Evolutionary conservation across 1,140 invertebrate species (phyloP).

Genomic region (Megalopta genalis): DNA sequence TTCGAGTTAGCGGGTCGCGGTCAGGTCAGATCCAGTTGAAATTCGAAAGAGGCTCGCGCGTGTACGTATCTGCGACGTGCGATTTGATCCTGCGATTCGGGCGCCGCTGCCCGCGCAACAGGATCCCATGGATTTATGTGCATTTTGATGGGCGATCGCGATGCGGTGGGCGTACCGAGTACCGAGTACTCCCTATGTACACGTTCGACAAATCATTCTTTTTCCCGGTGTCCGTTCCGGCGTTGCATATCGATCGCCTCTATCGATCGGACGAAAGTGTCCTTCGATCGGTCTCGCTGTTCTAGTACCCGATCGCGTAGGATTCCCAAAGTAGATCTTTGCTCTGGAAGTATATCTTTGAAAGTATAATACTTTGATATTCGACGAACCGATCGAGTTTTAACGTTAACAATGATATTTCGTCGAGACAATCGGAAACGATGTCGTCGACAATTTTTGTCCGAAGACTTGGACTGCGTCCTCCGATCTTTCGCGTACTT

Average conservation of each 20-base stretch:
- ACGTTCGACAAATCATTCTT: no score
- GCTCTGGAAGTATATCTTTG: no score
- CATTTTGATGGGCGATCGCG: not conserved
- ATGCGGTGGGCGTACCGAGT: not conserved
- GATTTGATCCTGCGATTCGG: not conserved
- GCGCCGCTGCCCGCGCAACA: not conserved
- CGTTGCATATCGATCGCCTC: not conserved
- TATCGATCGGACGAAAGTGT: not conserved
- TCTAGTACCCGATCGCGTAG: not conserved
- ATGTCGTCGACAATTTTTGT: no score
- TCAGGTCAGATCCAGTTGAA: not conserved
- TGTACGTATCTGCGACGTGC: not conserved
- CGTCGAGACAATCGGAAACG: no score
- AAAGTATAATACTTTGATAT: not conserved
- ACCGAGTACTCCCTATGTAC: not conserved
- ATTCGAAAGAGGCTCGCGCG: not conserved
- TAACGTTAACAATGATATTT: no score
- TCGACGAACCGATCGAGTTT: no score
- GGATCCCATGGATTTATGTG: constrained; percentile 3
- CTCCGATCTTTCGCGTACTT: no score
- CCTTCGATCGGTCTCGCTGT: not conserved
- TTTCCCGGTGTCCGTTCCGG: no score
- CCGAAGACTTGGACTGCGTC: no score
- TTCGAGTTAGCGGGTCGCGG: constrained; percentile 1
- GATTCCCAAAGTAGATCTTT: not conserved